Base-by-base conservation (phyloP, 2,797 vertebrate genomes). In the Peromyscus attwateri region DNA sequence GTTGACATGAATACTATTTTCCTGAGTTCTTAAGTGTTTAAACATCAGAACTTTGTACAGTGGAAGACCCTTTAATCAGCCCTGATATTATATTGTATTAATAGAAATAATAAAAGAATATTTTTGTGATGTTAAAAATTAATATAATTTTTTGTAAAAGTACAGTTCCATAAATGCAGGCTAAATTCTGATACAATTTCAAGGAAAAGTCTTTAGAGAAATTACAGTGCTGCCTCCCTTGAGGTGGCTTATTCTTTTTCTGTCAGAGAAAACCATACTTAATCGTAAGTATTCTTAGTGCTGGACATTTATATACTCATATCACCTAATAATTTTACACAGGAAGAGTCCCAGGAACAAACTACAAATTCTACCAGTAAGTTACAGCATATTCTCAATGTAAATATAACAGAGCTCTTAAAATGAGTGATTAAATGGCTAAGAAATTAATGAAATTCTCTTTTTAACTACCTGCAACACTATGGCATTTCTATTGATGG, bases 1-100 rank as follows among this genome's bases (percentile, higher is more conserved):
- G 12, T 81, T 71, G 85, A 43, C 17, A 43, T 77, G n/a, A 79
- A 9, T 40, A 82, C 16, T 31, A 70, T 40, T 68, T 76, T 79
- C 90, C 88, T 66, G 73, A 34, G 79, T 95, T 73, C 73, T 70
- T 90, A 66, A 96, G 87, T 62, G 89, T 95, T 95, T 96, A 96
- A 85, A 92, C 57, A 25, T 37, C 37, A 37, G 19, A 89, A 68
- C 19, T 84, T 94, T 73, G 64, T 82, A 34, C 85, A 25, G 4
- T 75, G 57, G 29, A 60, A 71, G 34, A 43, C 12, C 14, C 62
- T 82, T 7, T 60, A 66, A 66, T 6, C 9, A 55, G 68, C 23
- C 5, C 34, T 37, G 21, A 27, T 79, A 43, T 52, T 57, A 23
- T 68, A 73, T 62, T 62, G 2, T 34, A 60, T 34, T 76, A 27